Evolutionary conservation across 2,888 invertebrate genomes (phyloP).

Genomic region (Coleophora flavipennella): DNA sequence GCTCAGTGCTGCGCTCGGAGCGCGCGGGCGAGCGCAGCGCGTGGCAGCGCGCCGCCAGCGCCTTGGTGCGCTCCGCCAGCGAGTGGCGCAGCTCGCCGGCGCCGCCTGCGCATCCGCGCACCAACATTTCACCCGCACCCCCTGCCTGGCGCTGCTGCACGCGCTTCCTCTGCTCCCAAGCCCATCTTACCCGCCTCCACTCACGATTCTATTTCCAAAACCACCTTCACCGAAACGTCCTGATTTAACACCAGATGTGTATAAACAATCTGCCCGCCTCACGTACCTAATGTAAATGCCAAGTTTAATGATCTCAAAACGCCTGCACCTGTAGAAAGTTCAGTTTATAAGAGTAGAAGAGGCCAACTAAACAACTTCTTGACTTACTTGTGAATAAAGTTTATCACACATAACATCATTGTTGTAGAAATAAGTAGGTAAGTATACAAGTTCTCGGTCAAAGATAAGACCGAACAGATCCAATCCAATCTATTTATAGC

Average conservation of each 20-base stretch:
- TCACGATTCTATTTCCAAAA: neutral
- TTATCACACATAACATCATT: conserved; percentile 14
- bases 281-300: too few species aligned
- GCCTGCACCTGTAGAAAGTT: too few species aligned
- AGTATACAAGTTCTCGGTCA: conserved; percentile 41
- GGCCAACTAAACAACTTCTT: too few species aligned
- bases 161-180: conserved; percentile 21
- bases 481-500: conserved; percentile 6
- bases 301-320: too few species aligned
- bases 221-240: conserved; percentile 1
- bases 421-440: conserved; percentile 25
- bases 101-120: conserved; percentile 47
- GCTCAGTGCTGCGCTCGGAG: conserved; percentile 42
- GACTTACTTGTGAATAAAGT: too few species aligned
- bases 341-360: too few species aligned
- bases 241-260: neutral
- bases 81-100: conserved; percentile 63
- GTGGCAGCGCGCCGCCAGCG: conserved; percentile 63
- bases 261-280: too few species aligned
- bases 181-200: conserved; percentile 14
- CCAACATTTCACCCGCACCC: conserved; percentile 52
- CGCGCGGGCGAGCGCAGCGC: conserved; percentile 59
- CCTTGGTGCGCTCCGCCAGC: conserved; percentile 65
- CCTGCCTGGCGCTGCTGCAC: conserved; percentile 25
- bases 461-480: conserved; percentile 29